phyloP scores from a whole-genome alignment of 1,140 invertebrate species.

The Coelopa frigida region DNA sequence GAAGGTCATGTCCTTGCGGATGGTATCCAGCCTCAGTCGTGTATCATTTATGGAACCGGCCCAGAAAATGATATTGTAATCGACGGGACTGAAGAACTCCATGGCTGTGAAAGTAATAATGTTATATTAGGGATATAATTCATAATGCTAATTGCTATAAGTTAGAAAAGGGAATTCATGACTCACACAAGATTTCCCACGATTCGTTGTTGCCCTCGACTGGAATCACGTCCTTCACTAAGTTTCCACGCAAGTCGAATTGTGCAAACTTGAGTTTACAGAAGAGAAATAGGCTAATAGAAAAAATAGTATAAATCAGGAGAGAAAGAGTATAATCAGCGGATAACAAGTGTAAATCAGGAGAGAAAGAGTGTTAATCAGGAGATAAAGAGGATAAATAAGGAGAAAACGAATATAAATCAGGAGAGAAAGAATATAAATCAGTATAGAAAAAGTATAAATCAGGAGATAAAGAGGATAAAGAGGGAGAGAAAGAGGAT shows the following conservation, averaged over 20 bases:
- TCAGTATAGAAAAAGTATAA: too few species aligned
- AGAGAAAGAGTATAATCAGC: too few species aligned
- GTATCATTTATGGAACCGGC: slow-evolving; percentile 69
- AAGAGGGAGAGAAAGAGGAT: too few species aligned
- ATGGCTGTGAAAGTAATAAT: slow-evolving; percentile 52
- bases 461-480: too few species aligned
- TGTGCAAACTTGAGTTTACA: slow-evolving; percentile 58
- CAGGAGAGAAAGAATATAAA: too few species aligned
- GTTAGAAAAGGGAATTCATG: not conserved
- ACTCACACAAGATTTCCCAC: slow-evolving; percentile 66
- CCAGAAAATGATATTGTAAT: slow-evolving; percentile 71
- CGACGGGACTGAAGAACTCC: slow-evolving; percentile 64
- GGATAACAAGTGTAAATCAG: too few species aligned
- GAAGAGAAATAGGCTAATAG: slow-evolving; percentile 49
- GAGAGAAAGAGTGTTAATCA: too few species aligned
- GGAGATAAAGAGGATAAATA: too few species aligned
- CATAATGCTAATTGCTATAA: not conserved
- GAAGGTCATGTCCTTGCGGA: slow-evolving; percentile 49
- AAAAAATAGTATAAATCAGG: not conserved
- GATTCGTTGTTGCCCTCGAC: slow-evolving; percentile 53
- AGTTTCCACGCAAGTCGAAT: slow-evolving; percentile 69
- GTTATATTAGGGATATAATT: not conserved
- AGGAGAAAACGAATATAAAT: too few species aligned
- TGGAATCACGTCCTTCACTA: slow-evolving; percentile 52
- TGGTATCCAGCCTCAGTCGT: slow-evolving; percentile 58